phyloP scores from a whole-genome alignment of 2,113 vertebrate species.

The Elgaria multicarinata region DNA sequence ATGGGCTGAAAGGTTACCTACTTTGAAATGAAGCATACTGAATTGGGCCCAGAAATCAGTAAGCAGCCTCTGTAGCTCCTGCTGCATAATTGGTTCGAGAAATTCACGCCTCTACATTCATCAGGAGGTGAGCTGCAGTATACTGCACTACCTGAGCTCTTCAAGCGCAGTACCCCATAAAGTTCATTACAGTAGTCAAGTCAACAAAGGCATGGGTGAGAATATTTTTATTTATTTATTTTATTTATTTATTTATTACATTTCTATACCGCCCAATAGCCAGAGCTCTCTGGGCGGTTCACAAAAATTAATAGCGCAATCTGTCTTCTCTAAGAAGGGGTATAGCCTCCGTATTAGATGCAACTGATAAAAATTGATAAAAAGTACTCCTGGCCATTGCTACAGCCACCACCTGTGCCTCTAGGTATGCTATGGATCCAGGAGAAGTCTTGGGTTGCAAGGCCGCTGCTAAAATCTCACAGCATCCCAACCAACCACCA shows the following conservation, averaged over 20 bases:
- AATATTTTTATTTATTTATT: too few relatives aligned
- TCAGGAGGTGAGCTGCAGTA: not conserved
- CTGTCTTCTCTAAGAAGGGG: not conserved
- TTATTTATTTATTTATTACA: too few relatives aligned
- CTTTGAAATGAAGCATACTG: not conserved
- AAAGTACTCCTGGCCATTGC: not conserved
- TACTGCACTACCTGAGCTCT: not conserved
- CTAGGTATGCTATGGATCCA: not conserved
- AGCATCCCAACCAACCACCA: not conserved
- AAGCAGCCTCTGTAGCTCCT: not conserved
- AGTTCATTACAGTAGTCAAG: not conserved
- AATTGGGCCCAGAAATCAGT: not conserved
- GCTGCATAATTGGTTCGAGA: not conserved
- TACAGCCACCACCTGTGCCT: not conserved
- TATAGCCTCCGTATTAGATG: not conserved
- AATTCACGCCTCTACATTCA: not conserved
- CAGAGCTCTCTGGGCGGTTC: too few relatives aligned
- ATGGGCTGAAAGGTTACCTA: not conserved
- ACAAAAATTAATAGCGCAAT: too few relatives aligned
- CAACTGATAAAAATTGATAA: too few relatives aligned
- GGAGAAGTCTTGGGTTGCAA: not conserved
- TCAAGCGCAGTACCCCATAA: not conserved
- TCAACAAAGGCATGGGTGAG: not conserved
- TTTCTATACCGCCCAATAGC: too few relatives aligned
- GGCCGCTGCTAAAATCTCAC: not conserved